phyloP scores from a whole-genome alignment of 2,797 vertebrate genomes.

The Enteromius mattozi region DNA sequence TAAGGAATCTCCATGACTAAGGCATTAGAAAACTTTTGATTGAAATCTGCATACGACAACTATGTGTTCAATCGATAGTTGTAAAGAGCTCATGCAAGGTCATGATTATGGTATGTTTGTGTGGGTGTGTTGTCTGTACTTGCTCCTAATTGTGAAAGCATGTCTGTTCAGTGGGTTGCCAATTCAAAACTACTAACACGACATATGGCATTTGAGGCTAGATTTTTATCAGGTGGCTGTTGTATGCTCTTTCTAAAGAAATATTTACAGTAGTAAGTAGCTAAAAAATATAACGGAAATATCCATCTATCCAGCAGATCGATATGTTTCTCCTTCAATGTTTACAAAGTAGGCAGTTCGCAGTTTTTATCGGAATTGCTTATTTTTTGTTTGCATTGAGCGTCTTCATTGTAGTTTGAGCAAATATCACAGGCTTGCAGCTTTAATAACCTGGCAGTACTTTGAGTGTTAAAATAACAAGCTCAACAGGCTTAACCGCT shows the following conservation, averaged over 20 bases:
- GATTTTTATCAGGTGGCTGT: background rate
- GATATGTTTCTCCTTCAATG: background rate
- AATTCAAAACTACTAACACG: background rate
- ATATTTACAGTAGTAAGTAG: background rate
- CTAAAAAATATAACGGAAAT: background rate
- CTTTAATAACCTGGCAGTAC: conserved; percentile 7
- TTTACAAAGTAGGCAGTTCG: conserved; percentile 41
- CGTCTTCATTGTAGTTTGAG: background rate
- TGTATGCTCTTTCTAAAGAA: background rate
- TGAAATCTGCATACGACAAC: background rate
- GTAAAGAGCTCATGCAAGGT: background rate
- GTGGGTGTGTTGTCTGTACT: conserved; percentile 14
- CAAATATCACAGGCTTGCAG: conserved; percentile 23
- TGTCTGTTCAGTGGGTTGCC: conserved; percentile 17
- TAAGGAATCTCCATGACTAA: background rate
- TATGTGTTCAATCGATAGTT: background rate
- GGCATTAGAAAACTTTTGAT: background rate
- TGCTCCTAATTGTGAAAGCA: conserved; percentile 11
- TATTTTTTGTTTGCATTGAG: conserved; percentile 28
- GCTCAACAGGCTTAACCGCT: conserved; percentile 21
- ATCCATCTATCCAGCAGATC: background rate
- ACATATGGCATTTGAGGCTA: background rate
- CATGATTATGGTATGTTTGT: conserved; percentile 10
- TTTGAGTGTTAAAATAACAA: conserved; percentile 12
- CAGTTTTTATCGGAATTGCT: background rate